phyloP scores from a whole-genome alignment of 2,113 vertebrate genomes.

The Otis tarda region DNA sequence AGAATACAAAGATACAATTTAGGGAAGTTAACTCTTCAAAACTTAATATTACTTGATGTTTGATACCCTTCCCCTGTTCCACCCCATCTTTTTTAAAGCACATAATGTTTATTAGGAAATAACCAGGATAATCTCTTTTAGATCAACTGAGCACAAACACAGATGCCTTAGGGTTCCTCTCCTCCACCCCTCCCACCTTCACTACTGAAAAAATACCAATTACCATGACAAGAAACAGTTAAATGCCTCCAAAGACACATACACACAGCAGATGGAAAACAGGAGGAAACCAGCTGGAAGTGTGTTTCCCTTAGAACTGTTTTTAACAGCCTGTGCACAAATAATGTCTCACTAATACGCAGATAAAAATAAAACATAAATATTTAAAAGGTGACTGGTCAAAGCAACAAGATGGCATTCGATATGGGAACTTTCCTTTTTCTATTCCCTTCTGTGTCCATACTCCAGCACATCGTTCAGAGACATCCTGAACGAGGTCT shows the following conservation, averaged over 20 bases:
- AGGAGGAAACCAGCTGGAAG: slow-evolving; percentile 81
- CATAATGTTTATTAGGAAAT: slow-evolving; percentile 55
- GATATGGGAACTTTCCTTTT: background rate
- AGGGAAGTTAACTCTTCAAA: slow-evolving; percentile 76
- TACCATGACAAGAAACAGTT: slow-evolving; percentile 77
- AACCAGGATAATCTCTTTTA: slow-evolving; percentile 61
- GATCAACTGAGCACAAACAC: slow-evolving; percentile 58
- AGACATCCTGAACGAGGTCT: background rate
- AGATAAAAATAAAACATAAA: slow-evolving; percentile 81
- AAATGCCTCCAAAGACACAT: slow-evolving; percentile 71
- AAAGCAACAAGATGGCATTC: slow-evolving; percentile 60
- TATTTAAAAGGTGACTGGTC: slow-evolving; percentile 79
- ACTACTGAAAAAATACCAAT: slow-evolving; percentile 74
- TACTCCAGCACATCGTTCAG: background rate
- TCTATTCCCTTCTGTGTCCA: background rate
- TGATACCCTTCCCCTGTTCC: slow-evolving; percentile 16
- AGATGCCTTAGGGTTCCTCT: slow-evolving; percentile 59
- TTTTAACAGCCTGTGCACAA: slow-evolving; percentile 80
- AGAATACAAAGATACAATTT: slow-evolving; percentile 70
- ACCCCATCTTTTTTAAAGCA: slow-evolving; percentile 43
- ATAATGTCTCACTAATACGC: slow-evolving; percentile 75
- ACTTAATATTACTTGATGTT: slow-evolving; percentile 38
- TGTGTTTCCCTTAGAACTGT: slow-evolving; percentile 80
- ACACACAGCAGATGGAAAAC: slow-evolving; percentile 80
- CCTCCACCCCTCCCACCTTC: slow-evolving; percentile 63